phyloP scores from a whole-genome alignment of 2,113 vertebrate species.

The Isichthys henryi region DNA sequence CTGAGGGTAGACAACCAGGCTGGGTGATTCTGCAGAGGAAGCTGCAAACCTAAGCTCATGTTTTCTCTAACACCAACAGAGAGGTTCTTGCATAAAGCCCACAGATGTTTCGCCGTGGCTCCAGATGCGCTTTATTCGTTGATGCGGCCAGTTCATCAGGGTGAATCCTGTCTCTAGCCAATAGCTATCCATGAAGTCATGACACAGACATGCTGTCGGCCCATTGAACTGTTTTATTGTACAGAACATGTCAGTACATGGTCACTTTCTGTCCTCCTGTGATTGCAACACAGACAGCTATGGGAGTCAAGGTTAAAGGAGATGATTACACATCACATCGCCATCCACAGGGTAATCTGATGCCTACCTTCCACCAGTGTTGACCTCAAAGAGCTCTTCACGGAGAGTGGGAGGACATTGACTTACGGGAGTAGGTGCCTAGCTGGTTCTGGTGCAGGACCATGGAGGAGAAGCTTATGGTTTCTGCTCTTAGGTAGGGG shows the following conservation, averaged over 20 bases:
- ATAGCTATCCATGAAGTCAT: conserved; percentile 28
- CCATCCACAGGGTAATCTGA: conserved; percentile 57
- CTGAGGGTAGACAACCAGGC: neutral
- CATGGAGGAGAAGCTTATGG: neutral
- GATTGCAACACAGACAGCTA: conserved; percentile 18
- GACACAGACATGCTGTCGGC: conserved; percentile 25
- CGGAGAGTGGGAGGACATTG: conserved; percentile 10
- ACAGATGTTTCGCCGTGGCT: conserved; percentile 40
- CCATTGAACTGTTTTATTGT: conserved; percentile 23
- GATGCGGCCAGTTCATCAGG: conserved; percentile 34
- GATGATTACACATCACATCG: conserved; percentile 51
- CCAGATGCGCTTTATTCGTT: conserved; percentile 40
- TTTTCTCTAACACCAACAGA: conserved; percentile 10
- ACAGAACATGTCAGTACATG: conserved; percentile 27
- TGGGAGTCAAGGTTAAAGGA: conserved; percentile 55
- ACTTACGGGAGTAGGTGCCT: neutral
- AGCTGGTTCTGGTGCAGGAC: neutral
- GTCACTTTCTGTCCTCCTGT: conserved; percentile 13
- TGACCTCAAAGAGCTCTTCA: conserved; percentile 60
- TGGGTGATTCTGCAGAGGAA: neutral
- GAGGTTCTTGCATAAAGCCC: conserved; percentile 12
- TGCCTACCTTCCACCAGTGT: conserved; percentile 52
- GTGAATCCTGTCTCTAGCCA: conserved; percentile 25
- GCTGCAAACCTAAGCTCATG: neutral
- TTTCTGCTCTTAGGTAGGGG: neutral